Conservation (phyloP, 2,797 vertebrate genomes). For the Notamacropus eugenii region DNA sequence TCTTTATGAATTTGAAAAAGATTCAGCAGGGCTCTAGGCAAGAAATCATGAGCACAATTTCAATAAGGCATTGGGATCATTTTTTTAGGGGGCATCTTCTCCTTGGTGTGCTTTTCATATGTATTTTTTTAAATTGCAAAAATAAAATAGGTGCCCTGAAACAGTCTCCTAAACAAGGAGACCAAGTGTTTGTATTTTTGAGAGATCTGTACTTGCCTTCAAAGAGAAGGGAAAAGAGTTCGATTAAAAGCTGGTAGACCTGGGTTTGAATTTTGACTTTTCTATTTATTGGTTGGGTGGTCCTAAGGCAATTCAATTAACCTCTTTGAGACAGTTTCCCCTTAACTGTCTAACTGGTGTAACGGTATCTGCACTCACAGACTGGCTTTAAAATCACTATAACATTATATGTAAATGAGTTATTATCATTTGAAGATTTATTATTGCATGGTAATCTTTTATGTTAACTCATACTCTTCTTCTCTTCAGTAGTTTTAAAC, state of each 20-base stretch:
- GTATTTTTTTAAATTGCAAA: conserved; percentile 70
- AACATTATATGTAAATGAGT: not conserved
- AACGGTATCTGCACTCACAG: not conserved
- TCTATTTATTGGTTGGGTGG: conserved; percentile 57
- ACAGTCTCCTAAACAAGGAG: conserved; percentile 53
- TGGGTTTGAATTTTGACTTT: conserved; percentile 56
- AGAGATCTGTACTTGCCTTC: conserved; percentile 44
- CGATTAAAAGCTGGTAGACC: not conserved
- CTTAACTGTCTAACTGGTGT: not conserved
- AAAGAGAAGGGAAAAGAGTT: not conserved
- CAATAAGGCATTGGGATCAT: conserved; percentile 79
- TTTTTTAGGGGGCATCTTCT: conserved; percentile 63
- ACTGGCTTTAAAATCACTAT: not conserved
- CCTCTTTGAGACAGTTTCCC: not conserved
- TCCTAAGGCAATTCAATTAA: conserved; percentile 44
- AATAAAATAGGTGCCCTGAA: conserved; percentile 68
- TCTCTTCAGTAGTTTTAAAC: conserved; percentile 61
- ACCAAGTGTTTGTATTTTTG: conserved; percentile 50
- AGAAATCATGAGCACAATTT: conserved; percentile 84
- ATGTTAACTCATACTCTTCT: not conserved
- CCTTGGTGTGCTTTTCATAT: conserved; percentile 73
- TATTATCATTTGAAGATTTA: not conserved
- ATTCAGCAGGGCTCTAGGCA: conserved; percentile 84
- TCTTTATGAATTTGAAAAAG: conserved; percentile 89
- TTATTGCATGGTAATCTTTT: not conserved